These are phyloP conservation scores for Craseonycteris thonglongyai DNA, from an alignment of 2,113 vertebrate genomes.

Conservation along the genomic window DNA sequence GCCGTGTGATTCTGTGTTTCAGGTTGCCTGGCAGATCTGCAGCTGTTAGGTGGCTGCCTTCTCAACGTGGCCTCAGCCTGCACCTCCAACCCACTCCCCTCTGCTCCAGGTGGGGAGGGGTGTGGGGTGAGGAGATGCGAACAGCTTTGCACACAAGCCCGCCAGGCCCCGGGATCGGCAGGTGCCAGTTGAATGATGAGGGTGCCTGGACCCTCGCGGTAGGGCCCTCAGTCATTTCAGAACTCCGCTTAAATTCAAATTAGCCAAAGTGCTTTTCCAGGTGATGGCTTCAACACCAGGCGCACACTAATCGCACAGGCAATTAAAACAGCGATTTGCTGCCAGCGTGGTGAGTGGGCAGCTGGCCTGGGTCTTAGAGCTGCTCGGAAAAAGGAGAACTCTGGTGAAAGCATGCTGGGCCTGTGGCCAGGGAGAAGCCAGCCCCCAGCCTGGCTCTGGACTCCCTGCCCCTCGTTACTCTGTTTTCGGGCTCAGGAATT, in stretches of 20 bases:
- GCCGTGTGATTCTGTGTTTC: neutral
- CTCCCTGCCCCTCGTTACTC: neutral
- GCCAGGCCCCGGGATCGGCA: neutral
- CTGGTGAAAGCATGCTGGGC: neutral
- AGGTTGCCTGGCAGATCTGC: neutral
- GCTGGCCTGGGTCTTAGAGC: neutral
- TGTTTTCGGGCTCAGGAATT: neutral
- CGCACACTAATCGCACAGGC: constrained; percentile 41
- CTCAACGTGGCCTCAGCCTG: neutral
- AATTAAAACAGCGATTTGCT: constrained; percentile 63
- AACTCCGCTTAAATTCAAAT: constrained; percentile 67
- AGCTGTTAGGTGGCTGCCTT: neutral
- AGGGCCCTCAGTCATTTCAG: constrained; percentile 27
- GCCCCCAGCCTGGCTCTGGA: too few species aligned
- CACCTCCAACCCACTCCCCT: neutral
- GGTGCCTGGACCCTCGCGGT: neutral
- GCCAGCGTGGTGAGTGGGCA: neutral
- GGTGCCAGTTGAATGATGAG: neutral
- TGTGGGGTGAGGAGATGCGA: neutral
- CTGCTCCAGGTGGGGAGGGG: neutral
- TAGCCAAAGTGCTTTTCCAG: constrained; percentile 70
- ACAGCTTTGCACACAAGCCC: neutral
- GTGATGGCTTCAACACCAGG: constrained; percentile 38
- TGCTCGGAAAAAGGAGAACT: neutral
- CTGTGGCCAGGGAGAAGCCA: neutral